Conservation (phyloP, 2,888 invertebrate species). For the Nebria brevicollis region DNA sequence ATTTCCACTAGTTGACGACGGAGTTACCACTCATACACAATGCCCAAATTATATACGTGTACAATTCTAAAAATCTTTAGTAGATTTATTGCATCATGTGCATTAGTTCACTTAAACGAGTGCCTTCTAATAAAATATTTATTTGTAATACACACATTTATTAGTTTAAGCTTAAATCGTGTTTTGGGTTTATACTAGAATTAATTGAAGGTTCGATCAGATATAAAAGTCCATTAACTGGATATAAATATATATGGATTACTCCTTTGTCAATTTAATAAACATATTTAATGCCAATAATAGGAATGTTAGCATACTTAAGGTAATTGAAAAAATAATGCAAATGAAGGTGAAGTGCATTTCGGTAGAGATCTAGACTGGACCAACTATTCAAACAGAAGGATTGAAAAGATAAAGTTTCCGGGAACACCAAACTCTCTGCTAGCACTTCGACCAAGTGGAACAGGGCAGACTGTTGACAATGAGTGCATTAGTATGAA, state of each 20-base stretch:
- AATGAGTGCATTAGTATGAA: constrained; percentile 3
- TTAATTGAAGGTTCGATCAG: too few species aligned
- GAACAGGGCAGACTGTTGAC: not conserved
- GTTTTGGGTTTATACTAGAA: too few species aligned
- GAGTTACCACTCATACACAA: not conserved
- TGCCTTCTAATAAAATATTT: too few species aligned
- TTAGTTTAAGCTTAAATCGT: too few species aligned
- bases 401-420: constrained; percentile 20
- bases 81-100: not conserved
- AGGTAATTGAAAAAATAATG: constrained; percentile 43
- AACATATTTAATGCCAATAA: constrained; percentile 28
- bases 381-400: constrained; percentile 18
- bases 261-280: not conserved
- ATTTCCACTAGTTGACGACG: not conserved
- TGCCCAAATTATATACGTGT: too few species aligned
- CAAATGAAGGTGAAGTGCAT: constrained; percentile 35
- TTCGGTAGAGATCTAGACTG: not conserved
- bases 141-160: too few species aligned
- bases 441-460: not conserved
- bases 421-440: not conserved
- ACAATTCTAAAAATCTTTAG: not conserved
- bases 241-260: not conserved
- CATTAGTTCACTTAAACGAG: not conserved
- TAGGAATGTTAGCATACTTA: not conserved
- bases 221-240: too few species aligned